These are phyloP conservation scores for Grallaria varia DNA, from an alignment of 2,113 vertebrate genomes.

Conservation along the genomic window DNA sequence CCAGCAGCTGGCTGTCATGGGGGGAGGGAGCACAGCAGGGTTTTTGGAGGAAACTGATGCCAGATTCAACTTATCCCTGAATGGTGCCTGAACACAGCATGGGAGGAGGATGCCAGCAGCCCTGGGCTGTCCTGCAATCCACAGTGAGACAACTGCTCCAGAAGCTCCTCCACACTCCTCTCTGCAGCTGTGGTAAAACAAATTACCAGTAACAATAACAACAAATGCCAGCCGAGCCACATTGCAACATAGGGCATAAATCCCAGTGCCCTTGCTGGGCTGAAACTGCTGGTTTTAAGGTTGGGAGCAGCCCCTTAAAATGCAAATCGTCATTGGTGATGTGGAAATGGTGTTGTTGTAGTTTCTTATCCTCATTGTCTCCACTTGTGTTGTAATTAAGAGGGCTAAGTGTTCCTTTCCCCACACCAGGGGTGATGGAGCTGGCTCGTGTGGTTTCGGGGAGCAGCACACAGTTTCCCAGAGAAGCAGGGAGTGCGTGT, in stretches of 20 bases:
- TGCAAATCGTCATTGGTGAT: background rate
- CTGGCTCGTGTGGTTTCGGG: fast-evolving
- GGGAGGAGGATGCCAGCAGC: background rate
- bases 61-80: background rate
- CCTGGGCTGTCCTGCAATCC: background rate
- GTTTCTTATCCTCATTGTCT: background rate
- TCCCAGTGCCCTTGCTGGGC: background rate
- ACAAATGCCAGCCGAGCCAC: background rate
- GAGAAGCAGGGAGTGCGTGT: fast-evolving
- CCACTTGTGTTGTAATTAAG: background rate
- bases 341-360: background rate
- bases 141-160: background rate
- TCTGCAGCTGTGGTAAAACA: background rate
- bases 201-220: background rate
- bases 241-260: background rate
- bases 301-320: background rate
- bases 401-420: background rate
- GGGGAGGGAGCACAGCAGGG: background rate
- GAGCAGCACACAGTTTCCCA: background rate
- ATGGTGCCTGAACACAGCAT: too few relatives aligned
- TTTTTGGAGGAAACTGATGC: background rate
- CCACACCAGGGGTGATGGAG: fast-evolving
- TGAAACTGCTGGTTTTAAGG: background rate
- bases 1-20: background rate
- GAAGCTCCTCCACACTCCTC: background rate